These are phyloP conservation scores for Mandrillus leucophaeus DNA, from an alignment of 2,113 vertebrate genomes.

Conservation along the genomic window DNA sequence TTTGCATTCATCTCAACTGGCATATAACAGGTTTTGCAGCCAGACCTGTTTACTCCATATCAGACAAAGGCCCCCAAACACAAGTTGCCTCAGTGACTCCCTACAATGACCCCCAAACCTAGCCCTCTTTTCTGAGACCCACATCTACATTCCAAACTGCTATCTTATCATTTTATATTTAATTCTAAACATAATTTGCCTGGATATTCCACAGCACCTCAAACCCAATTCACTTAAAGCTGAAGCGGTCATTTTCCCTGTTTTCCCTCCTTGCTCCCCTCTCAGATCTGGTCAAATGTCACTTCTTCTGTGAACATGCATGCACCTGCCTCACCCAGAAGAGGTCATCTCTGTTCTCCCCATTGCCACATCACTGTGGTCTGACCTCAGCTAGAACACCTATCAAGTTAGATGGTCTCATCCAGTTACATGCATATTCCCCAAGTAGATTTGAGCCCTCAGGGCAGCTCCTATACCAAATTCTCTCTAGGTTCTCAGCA, in stretches of 20 bases:
- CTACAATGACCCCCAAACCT: no score
- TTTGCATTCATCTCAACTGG: neutral
- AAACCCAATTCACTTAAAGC: neutral
- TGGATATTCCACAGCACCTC: neutral
- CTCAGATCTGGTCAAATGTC: neutral
- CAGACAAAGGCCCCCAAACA: neutral
- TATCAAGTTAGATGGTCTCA: fast-evolving
- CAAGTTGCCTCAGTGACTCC: neutral
- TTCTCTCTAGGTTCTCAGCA: neutral
- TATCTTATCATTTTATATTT: neutral
- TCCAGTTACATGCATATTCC: no score
- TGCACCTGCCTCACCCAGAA: neutral
- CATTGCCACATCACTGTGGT: neutral
- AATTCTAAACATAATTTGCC: neutral
- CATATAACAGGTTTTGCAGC: neutral
- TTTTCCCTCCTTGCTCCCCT: neutral
- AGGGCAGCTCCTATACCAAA: neutral
- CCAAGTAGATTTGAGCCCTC: neutral
- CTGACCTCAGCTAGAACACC: neutral
- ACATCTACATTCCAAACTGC: neutral
- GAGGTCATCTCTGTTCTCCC: neutral
- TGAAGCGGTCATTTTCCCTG: neutral
- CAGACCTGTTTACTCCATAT: neutral
- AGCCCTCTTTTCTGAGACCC: neutral
- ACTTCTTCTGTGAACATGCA: neutral